These are phyloP conservation scores for Tachypleus tridentatus DNA, from an alignment of 1,140 invertebrate genomes.

Conservation along the genomic window DNA sequence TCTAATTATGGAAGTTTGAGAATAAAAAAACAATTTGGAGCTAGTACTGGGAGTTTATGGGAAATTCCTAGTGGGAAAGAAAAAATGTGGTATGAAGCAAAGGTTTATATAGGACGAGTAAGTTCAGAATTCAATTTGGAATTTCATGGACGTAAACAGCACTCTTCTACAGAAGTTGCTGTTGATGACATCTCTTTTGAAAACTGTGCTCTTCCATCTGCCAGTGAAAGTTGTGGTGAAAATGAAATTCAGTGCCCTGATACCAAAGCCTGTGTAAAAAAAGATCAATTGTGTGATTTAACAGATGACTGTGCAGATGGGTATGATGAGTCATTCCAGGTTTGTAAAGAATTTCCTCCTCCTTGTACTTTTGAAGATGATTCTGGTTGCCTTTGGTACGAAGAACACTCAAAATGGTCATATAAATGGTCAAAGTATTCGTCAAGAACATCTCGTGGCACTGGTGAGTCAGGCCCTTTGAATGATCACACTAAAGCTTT, in stretches of 20 bases:
- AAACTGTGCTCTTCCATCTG: conserved; percentile 24
- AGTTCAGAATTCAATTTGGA: not conserved
- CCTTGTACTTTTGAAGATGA: conserved; percentile 15
- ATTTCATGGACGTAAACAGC: not conserved
- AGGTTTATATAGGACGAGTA: conserved; percentile 17
- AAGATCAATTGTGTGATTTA: conserved; percentile 50
- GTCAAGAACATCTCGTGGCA: conserved; percentile 3
- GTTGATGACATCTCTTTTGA: conserved; percentile 32
- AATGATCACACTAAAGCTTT: conserved; percentile 17
- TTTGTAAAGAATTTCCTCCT: conserved; percentile 11
- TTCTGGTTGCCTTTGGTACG: not conserved
- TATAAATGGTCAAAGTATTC: not conserved
- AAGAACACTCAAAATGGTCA: not conserved
- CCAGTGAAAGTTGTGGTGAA: conserved; percentile 13
- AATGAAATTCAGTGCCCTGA: conserved; percentile 17
- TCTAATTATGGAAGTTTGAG: conserved; percentile 1
- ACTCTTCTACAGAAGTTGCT: conserved; percentile 27
- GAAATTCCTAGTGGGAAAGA: conserved; percentile 1
- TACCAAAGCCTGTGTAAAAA: conserved; percentile 12
- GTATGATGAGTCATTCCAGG: conserved; percentile 51
- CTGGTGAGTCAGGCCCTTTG: conserved; percentile 10
- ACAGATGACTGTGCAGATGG: conserved; percentile 85
- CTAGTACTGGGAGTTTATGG: conserved; percentile 5
- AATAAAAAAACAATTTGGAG: conserved; percentile 10
- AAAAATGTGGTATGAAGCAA: conserved; percentile 13